phyloP scores from a whole-genome alignment of 2,888 invertebrate genomes.

The Agrilus cyanescens region DNA sequence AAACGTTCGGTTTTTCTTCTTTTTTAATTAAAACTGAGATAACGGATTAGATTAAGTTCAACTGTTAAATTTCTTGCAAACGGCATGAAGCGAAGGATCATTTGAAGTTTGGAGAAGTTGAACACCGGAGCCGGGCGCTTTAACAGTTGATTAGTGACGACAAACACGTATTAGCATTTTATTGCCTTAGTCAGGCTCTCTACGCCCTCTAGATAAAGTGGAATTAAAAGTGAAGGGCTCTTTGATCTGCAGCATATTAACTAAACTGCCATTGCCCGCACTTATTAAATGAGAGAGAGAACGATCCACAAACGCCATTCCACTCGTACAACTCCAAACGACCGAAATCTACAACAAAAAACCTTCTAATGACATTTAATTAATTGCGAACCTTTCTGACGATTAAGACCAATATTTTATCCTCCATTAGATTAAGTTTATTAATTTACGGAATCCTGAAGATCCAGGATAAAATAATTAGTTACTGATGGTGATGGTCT shows the following conservation, averaged over 20 bases:
- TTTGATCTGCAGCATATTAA: conserved; percentile 40
- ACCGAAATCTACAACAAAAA: no score
- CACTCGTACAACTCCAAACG: conserved; percentile 1
- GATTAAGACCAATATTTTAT: no score
- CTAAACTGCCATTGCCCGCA: conserved; percentile 36
- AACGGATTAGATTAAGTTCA: no score
- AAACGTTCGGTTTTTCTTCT: no score
- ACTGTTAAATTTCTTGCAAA: no score
- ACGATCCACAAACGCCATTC: conserved; percentile 1
- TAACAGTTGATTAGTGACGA: conserved; percentile 48
- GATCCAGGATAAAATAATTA: no score
- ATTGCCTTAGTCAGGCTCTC: conserved; percentile 43
- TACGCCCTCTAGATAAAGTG: conserved; percentile 43
- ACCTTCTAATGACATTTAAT: no score
- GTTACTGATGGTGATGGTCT: no score
- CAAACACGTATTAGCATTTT: conserved; percentile 63
- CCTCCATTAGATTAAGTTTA: no score
- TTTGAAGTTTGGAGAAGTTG: neutral
- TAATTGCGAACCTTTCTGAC: no score
- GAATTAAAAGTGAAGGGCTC: conserved; percentile 44
- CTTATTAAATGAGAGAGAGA: conserved; percentile 35
- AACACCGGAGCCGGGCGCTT: conserved; percentile 20
- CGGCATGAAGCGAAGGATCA: neutral
- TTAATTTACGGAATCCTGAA: no score
- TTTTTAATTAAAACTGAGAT: no score